Evolutionary conservation across 2,797 vertebrate species (phyloP).

Genomic region (Silurus aristotelis): DNA sequence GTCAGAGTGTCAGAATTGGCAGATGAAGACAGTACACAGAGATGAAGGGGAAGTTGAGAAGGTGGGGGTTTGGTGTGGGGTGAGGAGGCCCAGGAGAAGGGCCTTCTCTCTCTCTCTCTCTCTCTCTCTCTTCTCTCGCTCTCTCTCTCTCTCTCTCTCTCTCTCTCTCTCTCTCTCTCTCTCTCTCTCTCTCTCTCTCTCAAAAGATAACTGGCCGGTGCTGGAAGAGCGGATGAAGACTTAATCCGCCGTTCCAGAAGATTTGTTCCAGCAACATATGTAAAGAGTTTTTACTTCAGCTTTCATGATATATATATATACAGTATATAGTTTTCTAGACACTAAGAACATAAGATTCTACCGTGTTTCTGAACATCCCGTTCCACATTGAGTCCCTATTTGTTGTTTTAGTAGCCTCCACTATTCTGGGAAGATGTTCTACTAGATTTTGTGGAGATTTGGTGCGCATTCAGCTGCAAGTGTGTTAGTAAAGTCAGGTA

Average conservation of each 20-base stretch:
- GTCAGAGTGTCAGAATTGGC: slow-evolving; percentile 46
- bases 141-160: not conserved
- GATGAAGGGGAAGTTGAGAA: slow-evolving; percentile 37
- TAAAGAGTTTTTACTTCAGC: not conserved
- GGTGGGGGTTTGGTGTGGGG: slow-evolving; percentile 13
- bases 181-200: slow-evolving; percentile 11
- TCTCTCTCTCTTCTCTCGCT: too few species aligned
- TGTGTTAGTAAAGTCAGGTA: too few species aligned
- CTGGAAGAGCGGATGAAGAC: not conserved
- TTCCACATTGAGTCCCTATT: too few species aligned
- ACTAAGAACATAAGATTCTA: too few species aligned
- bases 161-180: too few species aligned
- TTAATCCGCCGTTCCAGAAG: not conserved
- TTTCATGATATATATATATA: not conserved
- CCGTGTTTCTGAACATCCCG: too few species aligned
- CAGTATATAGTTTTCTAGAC: too few species aligned
- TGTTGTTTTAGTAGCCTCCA: too few species aligned
- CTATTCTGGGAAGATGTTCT: too few species aligned
- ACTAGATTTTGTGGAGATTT: too few species aligned
- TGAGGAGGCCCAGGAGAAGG: slow-evolving; percentile 34
- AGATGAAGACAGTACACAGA: slow-evolving; percentile 37
- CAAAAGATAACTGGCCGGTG: slow-evolving; percentile 16
- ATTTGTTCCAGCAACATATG: slow-evolving; percentile 11
- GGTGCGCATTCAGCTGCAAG: too few species aligned
- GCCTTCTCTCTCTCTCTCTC: not conserved